Percentiles rank a stretch among this genome's conserved stretches.
These are phyloP conservation scores for Sternotherus odoratus DNA, from an alignment of 2,797 vertebrate species.

Conservation along the genomic window DNA sequence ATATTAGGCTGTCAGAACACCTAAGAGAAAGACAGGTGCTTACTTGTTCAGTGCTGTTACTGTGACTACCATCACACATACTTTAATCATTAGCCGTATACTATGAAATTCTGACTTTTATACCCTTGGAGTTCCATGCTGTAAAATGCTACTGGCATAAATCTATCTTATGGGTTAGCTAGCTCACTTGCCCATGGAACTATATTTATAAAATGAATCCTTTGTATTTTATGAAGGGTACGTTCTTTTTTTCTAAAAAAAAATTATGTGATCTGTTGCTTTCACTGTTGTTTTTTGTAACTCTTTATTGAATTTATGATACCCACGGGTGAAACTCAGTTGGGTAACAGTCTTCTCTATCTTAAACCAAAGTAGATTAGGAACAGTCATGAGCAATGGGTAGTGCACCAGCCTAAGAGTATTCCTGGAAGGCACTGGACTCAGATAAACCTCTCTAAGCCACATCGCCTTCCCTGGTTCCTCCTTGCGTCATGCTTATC, in stretches of 20 bases:
- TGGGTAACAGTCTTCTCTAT: slow-evolving; percentile 18
- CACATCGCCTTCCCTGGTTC: no score
- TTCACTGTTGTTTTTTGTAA: neutral
- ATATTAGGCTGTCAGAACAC: slow-evolving; percentile 78
- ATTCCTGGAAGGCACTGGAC: neutral
- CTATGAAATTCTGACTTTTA: slow-evolving; percentile 46
- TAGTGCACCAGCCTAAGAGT: neutral
- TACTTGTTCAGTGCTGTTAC: slow-evolving; percentile 41
- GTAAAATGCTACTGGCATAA: slow-evolving; percentile 49
- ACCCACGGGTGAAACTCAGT: slow-evolving; percentile 15
- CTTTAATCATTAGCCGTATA: slow-evolving; percentile 57
- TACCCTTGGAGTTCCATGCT: slow-evolving; percentile 35
- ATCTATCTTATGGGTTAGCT: slow-evolving; percentile 10
- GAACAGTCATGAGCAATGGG: neutral
- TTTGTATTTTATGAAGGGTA: neutral
- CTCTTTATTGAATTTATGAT: neutral
- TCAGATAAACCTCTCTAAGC: no score
- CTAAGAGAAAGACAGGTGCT: slow-evolving; percentile 62
- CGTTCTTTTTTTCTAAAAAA: neutral
- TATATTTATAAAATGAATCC: neutral
- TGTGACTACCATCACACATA: slow-evolving; percentile 31
- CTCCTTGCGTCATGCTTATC: no score
- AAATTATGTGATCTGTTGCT: neutral
- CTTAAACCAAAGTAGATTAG: neutral
- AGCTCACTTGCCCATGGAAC: slow-evolving; percentile 9